phyloP scores from a whole-genome alignment of 2,888 invertebrate species.

The Philereme vetulata region DNA sequence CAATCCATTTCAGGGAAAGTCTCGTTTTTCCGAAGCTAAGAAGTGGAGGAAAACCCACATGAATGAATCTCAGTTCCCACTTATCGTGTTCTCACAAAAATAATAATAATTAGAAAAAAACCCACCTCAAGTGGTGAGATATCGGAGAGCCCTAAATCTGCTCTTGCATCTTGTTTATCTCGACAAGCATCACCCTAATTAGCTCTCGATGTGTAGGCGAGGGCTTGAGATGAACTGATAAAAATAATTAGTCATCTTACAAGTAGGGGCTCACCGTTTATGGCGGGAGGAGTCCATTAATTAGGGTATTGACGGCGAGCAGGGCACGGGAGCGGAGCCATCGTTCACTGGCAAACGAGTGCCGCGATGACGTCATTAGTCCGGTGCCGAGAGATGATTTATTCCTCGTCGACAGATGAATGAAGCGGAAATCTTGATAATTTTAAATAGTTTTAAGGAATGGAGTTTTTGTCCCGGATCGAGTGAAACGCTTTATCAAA shows the following conservation, averaged over 20 bases:
- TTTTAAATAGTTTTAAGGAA: slow-evolving; percentile 24
- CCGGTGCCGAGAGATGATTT: slow-evolving; percentile 22
- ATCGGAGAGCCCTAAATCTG: too few species aligned
- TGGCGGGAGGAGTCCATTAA: slow-evolving; percentile 26
- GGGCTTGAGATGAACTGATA: slow-evolving; percentile 25
- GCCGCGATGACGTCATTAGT: slow-evolving; percentile 27
- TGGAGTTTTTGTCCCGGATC: slow-evolving; percentile 12
- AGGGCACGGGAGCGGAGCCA: not conserved
- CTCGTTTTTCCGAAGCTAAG: too few species aligned
- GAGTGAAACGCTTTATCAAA: slow-evolving; percentile 2
- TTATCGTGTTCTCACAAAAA: too few species aligned
- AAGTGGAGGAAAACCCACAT: too few species aligned
- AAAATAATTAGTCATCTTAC: slow-evolving; percentile 35
- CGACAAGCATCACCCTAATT: slow-evolving; percentile 26
- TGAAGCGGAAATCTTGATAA: slow-evolving; percentile 31
- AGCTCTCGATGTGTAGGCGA: slow-evolving; percentile 18
- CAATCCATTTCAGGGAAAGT: too few species aligned
- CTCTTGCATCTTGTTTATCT: not conserved
- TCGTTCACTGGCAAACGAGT: slow-evolving; percentile 2
- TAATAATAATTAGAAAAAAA: too few species aligned
- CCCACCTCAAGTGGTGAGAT: too few species aligned
- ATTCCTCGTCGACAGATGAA: slow-evolving; percentile 26
- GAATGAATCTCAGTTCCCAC: too few species aligned
- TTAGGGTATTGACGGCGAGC: slow-evolving; percentile 22
- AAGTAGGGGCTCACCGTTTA: slow-evolving; percentile 10